Percentiles rank a stretch among this genome's conserved stretches.
Conservation (phyloP, 2,113 vertebrate species). For the Rostratula benghalensis region DNA sequence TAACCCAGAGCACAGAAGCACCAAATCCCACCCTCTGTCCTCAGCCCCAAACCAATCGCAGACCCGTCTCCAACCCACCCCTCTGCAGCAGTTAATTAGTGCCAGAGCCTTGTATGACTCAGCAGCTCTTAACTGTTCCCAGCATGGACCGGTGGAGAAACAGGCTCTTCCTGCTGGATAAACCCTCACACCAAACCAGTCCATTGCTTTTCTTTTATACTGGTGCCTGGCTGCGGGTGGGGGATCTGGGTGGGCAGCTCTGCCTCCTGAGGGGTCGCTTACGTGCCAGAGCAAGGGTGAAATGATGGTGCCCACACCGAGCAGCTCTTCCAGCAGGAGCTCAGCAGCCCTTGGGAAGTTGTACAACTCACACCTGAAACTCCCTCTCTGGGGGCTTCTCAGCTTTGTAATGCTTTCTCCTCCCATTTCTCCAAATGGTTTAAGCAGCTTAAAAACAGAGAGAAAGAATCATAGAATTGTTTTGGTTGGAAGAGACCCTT, state of each 20-base stretch:
- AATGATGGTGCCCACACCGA: fast-evolving
- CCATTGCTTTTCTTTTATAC: neutral
- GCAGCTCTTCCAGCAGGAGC: neutral
- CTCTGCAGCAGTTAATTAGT: slow-evolving; percentile 39
- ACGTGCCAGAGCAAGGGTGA: fast-evolving
- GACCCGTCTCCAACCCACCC: neutral
- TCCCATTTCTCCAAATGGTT: neutral
- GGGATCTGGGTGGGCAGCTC: neutral
- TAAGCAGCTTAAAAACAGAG: neutral
- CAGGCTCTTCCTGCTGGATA: neutral
- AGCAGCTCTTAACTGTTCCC: neutral
- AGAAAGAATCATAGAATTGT: neutral
- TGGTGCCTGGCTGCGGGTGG: fast-evolving
- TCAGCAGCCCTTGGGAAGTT: neutral
- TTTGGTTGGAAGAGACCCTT: neutral
- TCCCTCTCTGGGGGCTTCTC: neutral
- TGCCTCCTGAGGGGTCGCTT: fast-evolving
- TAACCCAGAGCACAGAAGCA: neutral
- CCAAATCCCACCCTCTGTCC: neutral
- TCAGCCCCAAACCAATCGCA: slow-evolving; percentile 14
- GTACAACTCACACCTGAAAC: neutral
- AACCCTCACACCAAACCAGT: fast-evolving
- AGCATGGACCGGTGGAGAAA: neutral
- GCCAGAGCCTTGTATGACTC: neutral
- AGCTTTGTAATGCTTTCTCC: neutral